Base-by-base conservation (phyloP, 2,797 vertebrate genomes). In the Emys orbicularis region DNA sequence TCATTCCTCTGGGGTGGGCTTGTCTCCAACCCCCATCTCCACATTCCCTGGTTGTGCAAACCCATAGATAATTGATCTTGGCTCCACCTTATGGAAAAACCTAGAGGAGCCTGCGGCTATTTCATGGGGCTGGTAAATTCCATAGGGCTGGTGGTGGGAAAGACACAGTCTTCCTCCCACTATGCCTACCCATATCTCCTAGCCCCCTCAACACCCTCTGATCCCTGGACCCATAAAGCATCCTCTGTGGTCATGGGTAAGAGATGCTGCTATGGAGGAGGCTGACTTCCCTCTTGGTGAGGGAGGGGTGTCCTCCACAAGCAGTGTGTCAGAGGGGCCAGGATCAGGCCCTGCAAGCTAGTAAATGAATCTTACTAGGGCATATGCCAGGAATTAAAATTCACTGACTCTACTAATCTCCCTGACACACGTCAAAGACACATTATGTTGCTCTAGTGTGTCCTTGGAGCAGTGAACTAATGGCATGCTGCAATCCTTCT, bases 11-110 rank as follows among this genome's bases (percentile, higher is more conserved):
- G 12, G 47, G 25, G 37, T 92, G 86, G 77, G 53, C 23, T 81
- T 91, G 8, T 87, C 94, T 74, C 83, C 90, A 84, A 87, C 81
- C 65, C 85, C 95, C 81, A n/a, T 25, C 19, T 81, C n/a, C 37
- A 34, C 68, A 0, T 92, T 97, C 95, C 96, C 95, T 95, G 96
- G 89, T 65, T 25, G 79, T 9, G 1, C 81, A 89, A 79, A 88
- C 95, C 96, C 96, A 96, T 93, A 93, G 80, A 95, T 95, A 95
- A 89, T 61, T 76, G 72, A 91, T 68, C 49, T 61, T 0, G 1
- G 29, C 25, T 95, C 95, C 91, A 91, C 76, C 1, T 77, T 76
- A 81, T 12, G 68, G 37, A 86, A 79, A 92, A 6, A 83, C 87
- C 29, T 12, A 7, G 47, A 15, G 84, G 88, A 87, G 90, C 91